Evolutionary conservation across 1,140 invertebrate species (phyloP), one percentile per base, ranked within the genome.

Genomic region (Drosophila nigrodunni): DNA sequence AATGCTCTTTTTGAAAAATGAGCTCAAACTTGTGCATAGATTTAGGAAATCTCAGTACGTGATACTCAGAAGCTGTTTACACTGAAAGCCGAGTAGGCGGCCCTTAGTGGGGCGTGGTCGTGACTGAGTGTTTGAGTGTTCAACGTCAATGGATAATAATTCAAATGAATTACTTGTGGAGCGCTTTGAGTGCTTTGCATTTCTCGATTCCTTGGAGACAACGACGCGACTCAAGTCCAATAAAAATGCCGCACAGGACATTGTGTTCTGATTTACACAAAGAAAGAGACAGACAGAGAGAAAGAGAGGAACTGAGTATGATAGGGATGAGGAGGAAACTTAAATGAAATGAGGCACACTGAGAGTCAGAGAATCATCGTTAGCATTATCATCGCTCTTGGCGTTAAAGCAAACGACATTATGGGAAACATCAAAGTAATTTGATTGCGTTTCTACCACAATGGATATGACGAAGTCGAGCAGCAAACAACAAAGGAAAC

Each of bases 351-450:
- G 66, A 62, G 25, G 43, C 66, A 10, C 18, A 58, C 65, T 46
- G 57, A 55, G 57, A 74, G 61, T 68, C 15, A 57, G 72, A 75
- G 54, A 41, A 58, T 60, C 74, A 72, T 66, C 49, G 60, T 72
- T 71, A 61, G 72, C 55, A 76, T 76, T 66, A 66, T 76, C 61
- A 59, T 62, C 46, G 43, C 65, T 61, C 62, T 80, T 80, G 66
- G 77, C 80, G 83, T 88, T 88, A 83, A 85, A 85, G 74, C 78
- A 88, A 88, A 89, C 78, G 85, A 89, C 85, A 89, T 88, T 88
- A 88, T 89, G 89, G 85, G 85, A 88, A 89, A 89, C 85, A 88
- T 88, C 85, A 88, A 88, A 89, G 85, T 88, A 88, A 88, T 88
- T 88, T 88, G 85, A 88, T 88, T 88, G 85, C 85, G 89, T 88